These are phyloP conservation scores for Dendropsophus ebraccatus DNA, from an alignment of 2,113 vertebrate species.

Conservation along the genomic window DNA sequence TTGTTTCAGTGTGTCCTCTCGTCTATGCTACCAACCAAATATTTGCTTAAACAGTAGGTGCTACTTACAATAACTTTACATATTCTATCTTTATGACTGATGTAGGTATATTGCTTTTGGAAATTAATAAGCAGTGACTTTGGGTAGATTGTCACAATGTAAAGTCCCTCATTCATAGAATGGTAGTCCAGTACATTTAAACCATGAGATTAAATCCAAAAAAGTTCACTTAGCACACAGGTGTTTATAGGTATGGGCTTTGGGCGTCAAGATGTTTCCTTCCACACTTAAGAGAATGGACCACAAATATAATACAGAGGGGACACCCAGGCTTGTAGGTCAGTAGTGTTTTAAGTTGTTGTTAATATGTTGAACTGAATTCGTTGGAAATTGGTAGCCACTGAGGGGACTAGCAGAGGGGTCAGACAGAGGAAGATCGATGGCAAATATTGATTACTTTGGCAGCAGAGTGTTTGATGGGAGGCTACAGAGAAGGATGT, in stretches of 20 bases:
- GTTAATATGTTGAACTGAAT: too few relatives aligned
- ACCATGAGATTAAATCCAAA: not conserved
- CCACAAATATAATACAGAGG: not conserved
- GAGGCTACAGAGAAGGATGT: too few relatives aligned
- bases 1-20: constrained; percentile 27
- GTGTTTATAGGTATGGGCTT: too few relatives aligned
- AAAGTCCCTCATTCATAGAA: not conserved
- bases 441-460: too few relatives aligned
- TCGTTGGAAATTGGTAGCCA: too few relatives aligned
- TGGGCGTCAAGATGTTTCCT: too few relatives aligned
- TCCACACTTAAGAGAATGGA: not conserved
- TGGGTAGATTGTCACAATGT: too few relatives aligned
- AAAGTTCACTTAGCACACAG: not conserved
- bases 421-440: too few relatives aligned
- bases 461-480: too few relatives aligned
- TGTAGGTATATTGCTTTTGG: not conserved
- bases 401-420: too few relatives aligned
- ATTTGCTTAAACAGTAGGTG: not conserved
- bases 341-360: too few relatives aligned
- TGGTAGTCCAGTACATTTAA: not conserved
- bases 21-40: constrained; percentile 23
- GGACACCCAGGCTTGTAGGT: too few relatives aligned
- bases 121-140: not conserved
- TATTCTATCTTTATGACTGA: not conserved
- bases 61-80: constrained; percentile 14